Evolutionary conservation across 2,888 invertebrate species (phyloP).

Genomic region (Nudaria mundana): DNA sequence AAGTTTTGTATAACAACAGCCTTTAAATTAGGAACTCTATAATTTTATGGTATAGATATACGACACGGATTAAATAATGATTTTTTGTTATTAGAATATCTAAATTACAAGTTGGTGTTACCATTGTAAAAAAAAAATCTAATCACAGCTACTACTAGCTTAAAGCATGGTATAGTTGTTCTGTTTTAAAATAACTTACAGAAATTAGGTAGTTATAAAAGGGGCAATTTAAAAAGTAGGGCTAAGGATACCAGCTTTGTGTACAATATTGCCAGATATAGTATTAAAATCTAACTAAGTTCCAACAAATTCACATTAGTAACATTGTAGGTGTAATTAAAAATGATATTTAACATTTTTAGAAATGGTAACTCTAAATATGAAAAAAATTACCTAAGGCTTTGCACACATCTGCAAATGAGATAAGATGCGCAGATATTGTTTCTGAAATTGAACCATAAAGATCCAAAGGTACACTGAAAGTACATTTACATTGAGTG

Average conservation of each 20-base stretch:
- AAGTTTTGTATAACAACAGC: slow-evolving; percentile 4
- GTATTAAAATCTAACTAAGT: too few relatives aligned
- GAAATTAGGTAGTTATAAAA: not conserved
- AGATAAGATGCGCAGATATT: not conserved
- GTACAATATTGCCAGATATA: too few relatives aligned
- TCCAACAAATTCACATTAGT: too few relatives aligned
- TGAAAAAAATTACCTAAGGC: too few relatives aligned
- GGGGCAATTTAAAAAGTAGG: too few relatives aligned
- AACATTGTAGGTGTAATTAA: too few relatives aligned
- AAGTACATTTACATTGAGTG: too few relatives aligned
- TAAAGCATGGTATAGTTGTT: not conserved
- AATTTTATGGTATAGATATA: not conserved
- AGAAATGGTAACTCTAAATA: slow-evolving; percentile 16
- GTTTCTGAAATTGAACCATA: too few relatives aligned
- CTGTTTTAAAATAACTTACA: not conserved
- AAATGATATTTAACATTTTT: slow-evolving; percentile 4
- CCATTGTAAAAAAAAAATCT: not conserved
- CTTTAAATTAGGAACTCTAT: slow-evolving; percentile 3
- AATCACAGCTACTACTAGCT: not conserved
- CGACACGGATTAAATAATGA: too few relatives aligned
- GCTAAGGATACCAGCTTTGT: too few relatives aligned
- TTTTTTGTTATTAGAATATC: not conserved
- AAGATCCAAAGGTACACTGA: too few relatives aligned
- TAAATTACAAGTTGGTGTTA: not conserved
- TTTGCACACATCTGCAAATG: not conserved